phyloP scores from a whole-genome alignment of 1,140 invertebrate species.

The Drosophila takahashii region DNA sequence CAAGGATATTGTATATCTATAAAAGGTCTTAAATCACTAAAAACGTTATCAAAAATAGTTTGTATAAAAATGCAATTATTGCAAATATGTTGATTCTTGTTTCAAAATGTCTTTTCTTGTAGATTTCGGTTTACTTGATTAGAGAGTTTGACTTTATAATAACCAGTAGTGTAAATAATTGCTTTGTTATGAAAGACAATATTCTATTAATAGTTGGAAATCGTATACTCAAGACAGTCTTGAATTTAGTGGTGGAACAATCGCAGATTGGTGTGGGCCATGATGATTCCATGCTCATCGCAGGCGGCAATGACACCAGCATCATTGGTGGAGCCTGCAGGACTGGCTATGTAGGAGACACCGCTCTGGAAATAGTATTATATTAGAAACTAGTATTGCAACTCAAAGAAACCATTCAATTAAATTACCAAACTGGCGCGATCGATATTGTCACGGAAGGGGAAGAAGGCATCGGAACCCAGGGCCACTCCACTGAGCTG shows the following conservation, averaged over 20 bases:
- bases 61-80: background rate
- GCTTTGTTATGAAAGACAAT: background rate
- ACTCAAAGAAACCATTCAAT: background rate
- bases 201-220: background rate
- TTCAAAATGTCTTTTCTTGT: background rate
- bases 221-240: background rate
- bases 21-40: background rate
- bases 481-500: slow-evolving; percentile 94
- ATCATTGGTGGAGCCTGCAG: slow-evolving; percentile 97
- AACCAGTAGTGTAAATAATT: too few relatives aligned
- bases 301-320: slow-evolving; percentile 95
- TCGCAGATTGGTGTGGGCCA: slow-evolving; percentile 96
- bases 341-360: slow-evolving; percentile 96
- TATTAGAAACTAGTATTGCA: too few relatives aligned
- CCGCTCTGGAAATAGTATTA: slow-evolving; percentile 92
- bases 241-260: slow-evolving; percentile 96
- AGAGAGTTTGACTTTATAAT: background rate
- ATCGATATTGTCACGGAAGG: slow-evolving; percentile 99
- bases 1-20: slow-evolving; percentile 4
- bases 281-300: slow-evolving; percentile 94
- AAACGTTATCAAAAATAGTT: slow-evolving; percentile 31
- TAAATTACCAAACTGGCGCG: slow-evolving; percentile 92
- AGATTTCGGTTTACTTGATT: background rate
- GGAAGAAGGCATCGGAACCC: slow-evolving; percentile 99
- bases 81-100: background rate